Conservation (phyloP, 2,113 vertebrate species). For the Ciconia maguari region DNA sequence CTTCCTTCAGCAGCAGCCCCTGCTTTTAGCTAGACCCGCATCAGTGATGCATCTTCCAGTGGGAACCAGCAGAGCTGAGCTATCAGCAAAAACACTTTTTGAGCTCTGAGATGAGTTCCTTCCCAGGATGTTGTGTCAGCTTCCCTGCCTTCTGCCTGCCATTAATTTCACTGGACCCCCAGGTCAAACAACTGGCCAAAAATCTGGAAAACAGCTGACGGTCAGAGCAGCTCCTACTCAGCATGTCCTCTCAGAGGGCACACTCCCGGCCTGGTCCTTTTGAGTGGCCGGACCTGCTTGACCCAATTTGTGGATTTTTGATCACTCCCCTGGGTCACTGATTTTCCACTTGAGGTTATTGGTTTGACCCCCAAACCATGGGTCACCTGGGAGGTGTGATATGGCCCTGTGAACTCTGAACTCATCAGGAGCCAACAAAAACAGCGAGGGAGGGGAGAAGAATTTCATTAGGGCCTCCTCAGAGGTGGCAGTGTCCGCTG, state of each 20-base stretch:
- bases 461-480: conserved; percentile 68
- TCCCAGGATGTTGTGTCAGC: conserved; percentile 12
- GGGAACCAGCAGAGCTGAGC: not conserved
- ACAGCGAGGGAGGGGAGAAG: conserved; percentile 23
- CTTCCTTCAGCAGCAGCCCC: not conserved
- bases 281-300: conserved; percentile 55
- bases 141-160: conserved; percentile 42
- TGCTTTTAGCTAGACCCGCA: not conserved
- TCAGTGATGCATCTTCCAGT: not conserved
- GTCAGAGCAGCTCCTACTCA: not conserved
- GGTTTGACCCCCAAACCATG: conserved; percentile 44
- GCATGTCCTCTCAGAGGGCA: conserved; percentile 42
- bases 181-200: conserved; percentile 52
- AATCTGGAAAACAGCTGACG: conserved; percentile 58
- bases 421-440: conserved; percentile 62
- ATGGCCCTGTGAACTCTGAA: conserved; percentile 64
- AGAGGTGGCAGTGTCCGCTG: not conserved
- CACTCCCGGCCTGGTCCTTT: conserved; percentile 1
- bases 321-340: conserved; percentile 60
- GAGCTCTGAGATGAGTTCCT: not conserved
- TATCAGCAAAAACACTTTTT: not conserved
- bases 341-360: conserved; percentile 67
- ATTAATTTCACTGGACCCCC: conserved; percentile 7
- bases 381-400: conserved; percentile 68
- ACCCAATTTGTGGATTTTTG: conserved; percentile 62